These are phyloP conservation scores for Ornithorhynchus anatinus DNA, from an alignment of 2,113 vertebrate species.

Conservation along the genomic window DNA sequence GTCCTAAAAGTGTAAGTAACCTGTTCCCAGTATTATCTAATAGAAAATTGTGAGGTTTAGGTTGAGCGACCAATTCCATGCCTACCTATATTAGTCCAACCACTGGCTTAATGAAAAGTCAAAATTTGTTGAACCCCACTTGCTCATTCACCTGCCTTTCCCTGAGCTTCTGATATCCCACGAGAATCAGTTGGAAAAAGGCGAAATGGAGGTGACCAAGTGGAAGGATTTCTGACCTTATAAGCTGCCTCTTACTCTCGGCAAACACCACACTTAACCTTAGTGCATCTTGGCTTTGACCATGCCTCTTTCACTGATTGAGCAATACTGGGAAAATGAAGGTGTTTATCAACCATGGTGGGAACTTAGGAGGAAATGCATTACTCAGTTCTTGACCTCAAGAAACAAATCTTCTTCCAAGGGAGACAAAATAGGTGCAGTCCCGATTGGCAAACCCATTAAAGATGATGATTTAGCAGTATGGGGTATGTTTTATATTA, in stretches of 20 bases:
- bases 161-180: constrained; percentile 13
- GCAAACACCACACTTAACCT: constrained; percentile 19
- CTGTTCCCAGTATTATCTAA: too few species aligned
- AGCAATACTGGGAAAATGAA: too few species aligned
- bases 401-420: neutral
- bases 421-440: neutral
- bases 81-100: too few species aligned
- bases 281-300: constrained; percentile 14
- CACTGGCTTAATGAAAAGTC: too few species aligned
- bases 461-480: neutral
- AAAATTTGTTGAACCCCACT: too few species aligned
- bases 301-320: neutral
- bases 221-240: constrained; percentile 27
- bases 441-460: neutral
- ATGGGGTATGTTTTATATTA: neutral
- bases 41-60: too few species aligned
- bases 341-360: too few species aligned
- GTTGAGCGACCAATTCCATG: too few species aligned
- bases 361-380: neutral
- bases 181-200: constrained; percentile 35
- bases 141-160: too few species aligned
- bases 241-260: constrained; percentile 15
- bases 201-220: constrained; percentile 45
- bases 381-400: neutral
- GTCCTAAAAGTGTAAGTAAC: too few species aligned